phyloP scores from a whole-genome alignment of 2,797 vertebrate genomes.

The Karalla daura region DNA sequence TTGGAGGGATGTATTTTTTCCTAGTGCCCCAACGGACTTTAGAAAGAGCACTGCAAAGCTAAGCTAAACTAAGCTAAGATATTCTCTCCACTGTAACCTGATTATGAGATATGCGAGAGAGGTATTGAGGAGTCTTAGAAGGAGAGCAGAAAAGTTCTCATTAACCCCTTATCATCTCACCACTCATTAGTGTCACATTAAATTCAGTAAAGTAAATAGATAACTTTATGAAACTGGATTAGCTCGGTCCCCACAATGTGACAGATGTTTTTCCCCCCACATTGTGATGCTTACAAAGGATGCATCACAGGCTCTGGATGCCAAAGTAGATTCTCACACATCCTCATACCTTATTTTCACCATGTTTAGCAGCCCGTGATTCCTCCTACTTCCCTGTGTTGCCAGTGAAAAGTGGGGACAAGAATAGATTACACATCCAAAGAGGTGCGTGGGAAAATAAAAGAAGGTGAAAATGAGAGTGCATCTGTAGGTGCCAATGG shows the following conservation, averaged over 20 bases:
- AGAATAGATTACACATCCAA: slow-evolving; percentile 73
- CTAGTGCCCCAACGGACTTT: no score
- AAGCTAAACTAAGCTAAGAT: background rate
- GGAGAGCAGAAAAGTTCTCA: background rate
- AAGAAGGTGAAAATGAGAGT: slow-evolving; percentile 64
- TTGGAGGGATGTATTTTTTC: no score
- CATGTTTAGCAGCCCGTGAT: slow-evolving; percentile 56
- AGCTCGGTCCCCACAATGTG: background rate
- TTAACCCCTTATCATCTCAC: background rate
- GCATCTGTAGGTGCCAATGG: slow-evolving; percentile 35
- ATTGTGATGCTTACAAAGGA: no score
- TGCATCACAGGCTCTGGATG: slow-evolving; percentile 5
- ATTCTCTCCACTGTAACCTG: background rate
- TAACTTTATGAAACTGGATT: background rate
- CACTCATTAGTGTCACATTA: background rate
- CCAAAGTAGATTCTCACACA: slow-evolving; percentile 27
- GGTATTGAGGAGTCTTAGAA: background rate
- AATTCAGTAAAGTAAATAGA: background rate
- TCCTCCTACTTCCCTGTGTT: slow-evolving; percentile 44
- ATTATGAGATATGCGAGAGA: background rate
- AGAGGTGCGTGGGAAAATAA: slow-evolving; percentile 68
- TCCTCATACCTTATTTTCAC: slow-evolving; percentile 40
- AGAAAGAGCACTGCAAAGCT: no score
- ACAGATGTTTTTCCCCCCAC: no score
- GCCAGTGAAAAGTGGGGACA: slow-evolving; percentile 37